Percentiles rank a stretch among this genome's conserved stretches.
phyloP scores from a whole-genome alignment of 2,888 invertebrate species.

The Mellilla xanthometata region DNA sequence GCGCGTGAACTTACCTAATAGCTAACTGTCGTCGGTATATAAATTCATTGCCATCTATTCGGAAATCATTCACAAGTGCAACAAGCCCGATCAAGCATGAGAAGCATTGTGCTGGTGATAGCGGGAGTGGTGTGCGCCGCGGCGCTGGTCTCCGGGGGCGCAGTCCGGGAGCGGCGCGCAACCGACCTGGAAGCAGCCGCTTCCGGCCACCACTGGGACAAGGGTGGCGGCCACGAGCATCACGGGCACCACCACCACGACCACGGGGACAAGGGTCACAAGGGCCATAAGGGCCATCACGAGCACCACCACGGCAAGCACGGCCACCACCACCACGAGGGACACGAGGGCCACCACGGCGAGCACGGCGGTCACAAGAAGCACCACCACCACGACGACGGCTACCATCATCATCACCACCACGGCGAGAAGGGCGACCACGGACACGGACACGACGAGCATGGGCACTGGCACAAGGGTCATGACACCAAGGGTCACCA shows the following conservation, averaged over 20 bases:
- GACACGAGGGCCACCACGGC: constrained; percentile 80
- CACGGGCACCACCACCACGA: constrained; percentile 83
- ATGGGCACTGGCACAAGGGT: constrained; percentile 89
- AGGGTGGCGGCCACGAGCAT: constrained; percentile 78
- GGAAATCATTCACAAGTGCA: constrained; percentile 48
- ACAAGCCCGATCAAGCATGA: constrained; percentile 51
- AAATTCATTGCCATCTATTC: constrained; percentile 47
- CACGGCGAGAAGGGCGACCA: constrained; percentile 85
- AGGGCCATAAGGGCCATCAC: constrained; percentile 86
- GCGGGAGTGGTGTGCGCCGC: constrained; percentile 71
- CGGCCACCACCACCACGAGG: constrained; percentile 86
- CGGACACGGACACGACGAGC: constrained; percentile 70
- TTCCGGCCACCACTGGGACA: constrained; percentile 50
- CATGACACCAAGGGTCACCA: constrained; percentile 92
- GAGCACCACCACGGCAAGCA: constrained; percentile 84
- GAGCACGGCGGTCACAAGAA: constrained; percentile 84
- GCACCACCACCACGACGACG: constrained; percentile 84
- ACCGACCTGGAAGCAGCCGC: constrained; percentile 79
- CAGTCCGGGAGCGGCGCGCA: constrained; percentile 66
- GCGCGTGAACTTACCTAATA: constrained; percentile 47
- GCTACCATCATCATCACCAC: constrained; percentile 83
- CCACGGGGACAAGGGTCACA: constrained; percentile 85
- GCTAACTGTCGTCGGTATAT: constrained; percentile 48
- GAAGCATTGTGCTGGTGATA: constrained; percentile 49
- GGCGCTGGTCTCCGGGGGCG: constrained; percentile 70